Percentiles rank a stretch among this genome's conserved stretches.
Evolutionary conservation across 2,113 vertebrate species (phyloP).

Genomic region (Platycercus adscitus): DNA sequence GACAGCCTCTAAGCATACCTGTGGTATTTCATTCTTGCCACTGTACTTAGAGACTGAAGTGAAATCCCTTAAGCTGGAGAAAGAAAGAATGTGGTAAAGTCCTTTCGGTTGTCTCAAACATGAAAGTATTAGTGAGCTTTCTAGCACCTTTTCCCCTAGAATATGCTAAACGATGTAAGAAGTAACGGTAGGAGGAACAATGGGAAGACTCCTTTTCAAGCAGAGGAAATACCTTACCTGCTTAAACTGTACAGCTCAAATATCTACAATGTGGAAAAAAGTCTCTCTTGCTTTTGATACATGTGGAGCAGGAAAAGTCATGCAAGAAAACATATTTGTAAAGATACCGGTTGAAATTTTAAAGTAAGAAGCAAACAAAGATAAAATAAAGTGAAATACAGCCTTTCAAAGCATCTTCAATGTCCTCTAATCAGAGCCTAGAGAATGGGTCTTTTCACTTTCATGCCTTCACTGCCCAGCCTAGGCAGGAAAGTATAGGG

Average conservation of each 20-base stretch:
- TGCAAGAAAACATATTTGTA: neutral
- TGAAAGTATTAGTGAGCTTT: neutral
- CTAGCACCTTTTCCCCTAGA: neutral
- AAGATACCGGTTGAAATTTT: neutral
- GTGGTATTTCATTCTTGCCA: neutral
- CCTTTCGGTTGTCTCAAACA: neutral
- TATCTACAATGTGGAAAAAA: neutral
- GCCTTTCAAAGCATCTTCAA: neutral
- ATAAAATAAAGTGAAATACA: neutral
- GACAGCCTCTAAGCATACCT: neutral
- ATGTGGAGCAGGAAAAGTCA: neutral
- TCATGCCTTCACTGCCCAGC: neutral
- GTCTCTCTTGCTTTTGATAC: neutral
- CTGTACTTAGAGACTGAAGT: neutral
- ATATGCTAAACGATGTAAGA: neutral
- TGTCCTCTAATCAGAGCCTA: neutral
- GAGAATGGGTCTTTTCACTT: neutral
- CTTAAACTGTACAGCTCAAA: neutral
- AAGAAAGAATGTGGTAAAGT: neutral
- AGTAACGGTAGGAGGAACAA: neutral
- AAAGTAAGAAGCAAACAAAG: neutral
- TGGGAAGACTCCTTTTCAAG: neutral
- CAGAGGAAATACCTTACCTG: neutral
- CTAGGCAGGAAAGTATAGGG: neutral
- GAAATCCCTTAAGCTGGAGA: neutral